phyloP scores from a whole-genome alignment of 2,797 vertebrate genomes.

The Siniperca undulata region DNA sequence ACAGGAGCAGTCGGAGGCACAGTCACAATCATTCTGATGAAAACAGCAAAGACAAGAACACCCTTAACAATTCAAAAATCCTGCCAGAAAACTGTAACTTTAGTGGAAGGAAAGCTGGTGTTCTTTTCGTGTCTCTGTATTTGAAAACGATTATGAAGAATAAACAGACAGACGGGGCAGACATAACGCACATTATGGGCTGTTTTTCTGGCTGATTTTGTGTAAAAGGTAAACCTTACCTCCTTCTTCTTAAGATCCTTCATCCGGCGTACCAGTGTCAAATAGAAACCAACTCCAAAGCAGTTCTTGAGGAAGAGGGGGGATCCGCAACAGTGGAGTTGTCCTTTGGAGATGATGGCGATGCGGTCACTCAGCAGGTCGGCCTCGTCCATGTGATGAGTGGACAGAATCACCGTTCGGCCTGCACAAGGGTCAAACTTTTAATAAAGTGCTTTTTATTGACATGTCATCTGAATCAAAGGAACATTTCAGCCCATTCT shows the following conservation, averaged over 20 bases:
- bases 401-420: slow-evolving; percentile 96
- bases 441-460: background rate
- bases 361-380: slow-evolving; percentile 97
- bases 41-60: slow-evolving; percentile 19
- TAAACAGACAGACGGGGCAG: background rate
- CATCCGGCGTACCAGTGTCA: slow-evolving; percentile 91
- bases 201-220: background rate
- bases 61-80: slow-evolving; percentile 19
- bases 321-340: slow-evolving; percentile 93
- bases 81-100: background rate
- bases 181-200: background rate
- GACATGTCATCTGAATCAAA: background rate
- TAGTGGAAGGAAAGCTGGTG: background rate
- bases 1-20: slow-evolving; percentile 90
- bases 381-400: slow-evolving; percentile 99
- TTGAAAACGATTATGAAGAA: background rate
- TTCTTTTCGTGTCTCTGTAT: slow-evolving; percentile 1
- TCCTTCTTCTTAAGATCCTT: slow-evolving; percentile 82
- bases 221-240: slow-evolving; percentile 62
- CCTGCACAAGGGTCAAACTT: slow-evolving; percentile 76
- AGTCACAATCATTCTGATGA: slow-evolving; percentile 88
- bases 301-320: slow-evolving; percentile 97
- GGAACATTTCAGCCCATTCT: background rate
- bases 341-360: slow-evolving; percentile 96
- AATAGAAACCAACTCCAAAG: slow-evolving; percentile 96